phyloP scores from a whole-genome alignment of 2,797 vertebrate genomes.

The Discoglossus pictus region DNA sequence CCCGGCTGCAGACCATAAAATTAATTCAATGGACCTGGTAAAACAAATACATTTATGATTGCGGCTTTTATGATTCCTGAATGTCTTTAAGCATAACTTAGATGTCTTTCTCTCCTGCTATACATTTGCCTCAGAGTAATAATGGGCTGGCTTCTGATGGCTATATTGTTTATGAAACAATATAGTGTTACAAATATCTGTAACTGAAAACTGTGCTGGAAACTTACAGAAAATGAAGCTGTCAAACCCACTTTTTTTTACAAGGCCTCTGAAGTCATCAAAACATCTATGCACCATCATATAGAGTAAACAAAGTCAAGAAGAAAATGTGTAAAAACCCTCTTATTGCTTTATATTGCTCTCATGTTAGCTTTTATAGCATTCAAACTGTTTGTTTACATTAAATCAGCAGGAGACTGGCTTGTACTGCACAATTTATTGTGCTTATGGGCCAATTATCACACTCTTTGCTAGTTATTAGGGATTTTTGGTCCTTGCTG shows the following conservation, averaged over 20 bases:
- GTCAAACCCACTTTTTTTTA: neutral
- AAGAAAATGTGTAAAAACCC: too few species aligned
- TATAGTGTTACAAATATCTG: slow-evolving; percentile 24
- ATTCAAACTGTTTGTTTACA: too few species aligned
- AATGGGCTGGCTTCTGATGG: slow-evolving; percentile 43
- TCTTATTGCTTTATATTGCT: too few species aligned
- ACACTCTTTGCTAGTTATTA: too few species aligned
- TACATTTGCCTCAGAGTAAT: slow-evolving; percentile 26
- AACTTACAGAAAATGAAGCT: neutral
- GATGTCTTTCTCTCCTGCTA: slow-evolving; percentile 29
- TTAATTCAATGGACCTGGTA: slow-evolving; percentile 51
- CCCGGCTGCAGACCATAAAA: slow-evolving; percentile 44
- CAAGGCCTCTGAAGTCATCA: neutral
- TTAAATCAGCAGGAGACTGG: too few species aligned
- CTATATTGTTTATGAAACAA: slow-evolving; percentile 50
- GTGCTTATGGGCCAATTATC: too few species aligned
- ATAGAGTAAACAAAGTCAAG: too few species aligned
- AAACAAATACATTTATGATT: slow-evolving; percentile 49
- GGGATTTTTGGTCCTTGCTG: too few species aligned
- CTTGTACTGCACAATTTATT: too few species aligned
- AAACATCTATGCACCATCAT: too few species aligned
- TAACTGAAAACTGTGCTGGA: slow-evolving; percentile 1
- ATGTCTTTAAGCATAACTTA: slow-evolving; percentile 50
- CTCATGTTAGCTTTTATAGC: too few species aligned
- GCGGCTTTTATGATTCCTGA: slow-evolving; percentile 51